phyloP scores from a whole-genome alignment of 1,140 invertebrate genomes.

The Macrosteles quadrilineatus region DNA sequence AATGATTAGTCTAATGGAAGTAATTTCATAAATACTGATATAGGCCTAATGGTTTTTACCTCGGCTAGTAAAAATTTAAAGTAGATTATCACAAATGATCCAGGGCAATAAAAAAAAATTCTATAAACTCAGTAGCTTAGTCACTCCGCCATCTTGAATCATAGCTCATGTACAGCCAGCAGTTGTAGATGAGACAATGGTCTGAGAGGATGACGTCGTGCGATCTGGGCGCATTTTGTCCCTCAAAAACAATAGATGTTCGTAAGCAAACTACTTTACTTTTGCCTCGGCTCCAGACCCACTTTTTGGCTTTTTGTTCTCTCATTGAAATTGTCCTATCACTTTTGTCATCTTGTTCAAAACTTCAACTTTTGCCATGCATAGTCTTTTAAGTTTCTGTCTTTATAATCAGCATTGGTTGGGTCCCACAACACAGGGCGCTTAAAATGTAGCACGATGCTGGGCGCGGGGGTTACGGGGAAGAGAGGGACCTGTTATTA shows the following conservation, averaged over 20 bases:
- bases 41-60: too few relatives aligned
- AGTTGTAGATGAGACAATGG: conserved; percentile 20
- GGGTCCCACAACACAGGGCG: conserved; percentile 6
- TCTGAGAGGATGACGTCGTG: conserved; percentile 9
- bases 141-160: conserved; percentile 11
- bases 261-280: conserved; percentile 27
- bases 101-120: too few relatives aligned
- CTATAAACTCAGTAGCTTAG: too few relatives aligned
- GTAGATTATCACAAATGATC: too few relatives aligned
- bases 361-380: conserved; percentile 18
- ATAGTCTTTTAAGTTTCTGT: background rate
- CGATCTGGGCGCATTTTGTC: background rate
- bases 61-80: too few relatives aligned
- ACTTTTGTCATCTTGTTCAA: conserved; percentile 12
- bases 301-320: conserved; percentile 28
- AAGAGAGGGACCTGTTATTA: conserved; percentile 23
- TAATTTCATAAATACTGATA: too few relatives aligned
- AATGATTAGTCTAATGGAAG: too few relatives aligned
- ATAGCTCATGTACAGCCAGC: conserved; percentile 13
- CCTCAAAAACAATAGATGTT: background rate
- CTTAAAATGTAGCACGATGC: conserved; percentile 9
- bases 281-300: conserved; percentile 26
- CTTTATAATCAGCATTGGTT: conserved; percentile 9
- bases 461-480: conserved; percentile 11
- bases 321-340: conserved; percentile 25